phyloP scores from a whole-genome alignment of 2,888 invertebrate species.

The Caenorhabditis wallacei region DNA sequence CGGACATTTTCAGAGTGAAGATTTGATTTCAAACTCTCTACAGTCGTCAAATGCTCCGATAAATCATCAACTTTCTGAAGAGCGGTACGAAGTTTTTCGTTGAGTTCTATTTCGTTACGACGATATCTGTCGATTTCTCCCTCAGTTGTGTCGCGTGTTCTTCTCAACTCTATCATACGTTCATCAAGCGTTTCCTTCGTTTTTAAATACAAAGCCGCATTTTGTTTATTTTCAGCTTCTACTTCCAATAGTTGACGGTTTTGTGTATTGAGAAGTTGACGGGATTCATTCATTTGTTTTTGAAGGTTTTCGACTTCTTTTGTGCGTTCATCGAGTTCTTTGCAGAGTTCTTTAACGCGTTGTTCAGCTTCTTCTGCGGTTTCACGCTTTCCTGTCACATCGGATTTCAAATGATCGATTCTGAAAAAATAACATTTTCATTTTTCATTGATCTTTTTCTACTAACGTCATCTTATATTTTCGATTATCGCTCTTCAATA shows the following conservation, averaged over 20 bases:
- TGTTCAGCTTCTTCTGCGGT: conserved; percentile 22
- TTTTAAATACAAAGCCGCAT: not conserved
- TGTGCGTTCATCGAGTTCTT: conserved; percentile 10
- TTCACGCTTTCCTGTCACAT: conserved; percentile 19
- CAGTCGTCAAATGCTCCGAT: conserved; percentile 3
- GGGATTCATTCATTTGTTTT: conserved; percentile 16
- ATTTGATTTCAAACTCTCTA: conserved; percentile 4
- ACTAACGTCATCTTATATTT: conserved; percentile 30
- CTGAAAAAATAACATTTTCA: conserved; percentile 21
- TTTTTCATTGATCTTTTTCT: no score
- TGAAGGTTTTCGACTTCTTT: not conserved
- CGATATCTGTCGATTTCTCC: conserved; percentile 24
- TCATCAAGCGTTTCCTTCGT: not conserved
- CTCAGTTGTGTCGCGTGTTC: conserved; percentile 41
- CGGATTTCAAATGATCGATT: conserved; percentile 6
- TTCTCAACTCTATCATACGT: conserved; percentile 44
- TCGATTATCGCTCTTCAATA: conserved; percentile 14
- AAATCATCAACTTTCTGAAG: not conserved
- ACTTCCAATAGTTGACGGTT: conserved; percentile 27
- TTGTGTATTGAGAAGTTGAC: not conserved
- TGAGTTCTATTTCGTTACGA: conserved; percentile 10
- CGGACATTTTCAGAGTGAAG: conserved; percentile 27
- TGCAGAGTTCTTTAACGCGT: not conserved
- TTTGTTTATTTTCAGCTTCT: conserved; percentile 24
- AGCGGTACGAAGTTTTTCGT: not conserved